Evolutionary conservation across 1,140 invertebrate species (phyloP).

Genomic region (Mercenaria mercenaria): DNA sequence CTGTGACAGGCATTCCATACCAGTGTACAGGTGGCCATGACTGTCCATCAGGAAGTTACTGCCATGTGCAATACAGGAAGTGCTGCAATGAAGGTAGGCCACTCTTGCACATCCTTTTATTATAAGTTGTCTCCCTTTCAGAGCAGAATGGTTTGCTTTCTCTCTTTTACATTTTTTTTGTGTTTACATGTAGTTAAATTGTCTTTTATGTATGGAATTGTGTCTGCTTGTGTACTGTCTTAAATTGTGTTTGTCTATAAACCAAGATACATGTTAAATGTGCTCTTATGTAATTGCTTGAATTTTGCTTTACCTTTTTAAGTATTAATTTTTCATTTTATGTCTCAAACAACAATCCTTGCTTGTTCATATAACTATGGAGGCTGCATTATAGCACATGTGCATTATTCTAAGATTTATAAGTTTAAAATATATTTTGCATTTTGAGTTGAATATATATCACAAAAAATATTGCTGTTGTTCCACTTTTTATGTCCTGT

Average conservation of each 20-base stretch:
- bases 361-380: neutral
- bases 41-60: constrained; percentile 89
- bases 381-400: neutral
- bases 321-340: too few species aligned
- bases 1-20: constrained; percentile 91
- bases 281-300: too few species aligned
- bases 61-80: constrained; percentile 79
- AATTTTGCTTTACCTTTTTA: too few species aligned
- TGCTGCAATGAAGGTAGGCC: constrained; percentile 81
- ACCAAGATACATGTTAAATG: too few species aligned
- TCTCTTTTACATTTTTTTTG: neutral
- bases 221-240: too few species aligned
- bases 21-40: constrained; percentile 92
- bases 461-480: neutral
- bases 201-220: neutral
- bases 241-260: too few species aligned
- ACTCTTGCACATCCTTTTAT: constrained; percentile 2
- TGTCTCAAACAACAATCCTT: too few species aligned
- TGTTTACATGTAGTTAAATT: neutral
- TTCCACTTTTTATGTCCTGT: too few species aligned
- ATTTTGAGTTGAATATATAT: too few species aligned
- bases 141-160: neutral
- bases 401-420: neutral
- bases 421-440: neutral
- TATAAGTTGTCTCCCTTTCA: neutral